Conservation (phyloP, 2,797 vertebrate genomes). For the Gobionotothen gibberifrons region DNA sequence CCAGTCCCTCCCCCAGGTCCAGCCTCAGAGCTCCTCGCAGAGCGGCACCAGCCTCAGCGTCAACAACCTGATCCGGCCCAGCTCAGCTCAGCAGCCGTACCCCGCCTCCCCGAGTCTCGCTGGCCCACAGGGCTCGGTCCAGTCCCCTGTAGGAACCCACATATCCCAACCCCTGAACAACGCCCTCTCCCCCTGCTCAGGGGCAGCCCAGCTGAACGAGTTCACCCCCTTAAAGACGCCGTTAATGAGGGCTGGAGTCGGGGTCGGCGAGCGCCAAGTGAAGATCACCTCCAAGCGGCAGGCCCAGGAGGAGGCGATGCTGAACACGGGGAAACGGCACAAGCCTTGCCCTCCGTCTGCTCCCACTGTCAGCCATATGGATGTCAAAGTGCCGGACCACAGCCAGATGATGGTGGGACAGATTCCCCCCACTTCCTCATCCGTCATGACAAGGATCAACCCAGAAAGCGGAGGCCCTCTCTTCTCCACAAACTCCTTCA, state of each 20-base stretch:
- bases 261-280: constrained; percentile 84
- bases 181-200: constrained; percentile 85
- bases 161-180: constrained; percentile 85
- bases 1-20: constrained; percentile 82
- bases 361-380: constrained; percentile 83
- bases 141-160: constrained; percentile 80
- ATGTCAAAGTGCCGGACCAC: constrained; percentile 90
- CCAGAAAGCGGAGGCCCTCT: constrained; percentile 86
- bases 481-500: constrained; percentile 91
- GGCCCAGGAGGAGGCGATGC: constrained; percentile 90
- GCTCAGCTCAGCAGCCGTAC: constrained; percentile 88
- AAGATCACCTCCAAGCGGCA: constrained; percentile 94
- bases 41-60: constrained; percentile 91
- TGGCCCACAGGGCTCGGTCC: constrained; percentile 76
- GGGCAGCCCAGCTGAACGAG: constrained; percentile 84
- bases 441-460: constrained; percentile 86
- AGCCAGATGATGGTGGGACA: constrained; percentile 90
- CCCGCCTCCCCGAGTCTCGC: constrained; percentile 87
- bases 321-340: constrained; percentile 90
- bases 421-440: constrained; percentile 86
- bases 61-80: constrained; percentile 93
- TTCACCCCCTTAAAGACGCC: constrained; percentile 90
- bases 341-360: constrained; percentile 88
- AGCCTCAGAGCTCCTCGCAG: constrained; percentile 74
- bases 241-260: constrained; percentile 84